Evolutionary conservation across 2,113 vertebrate genomes (phyloP).

Genomic region (Cephalopholis sonnerati): DNA sequence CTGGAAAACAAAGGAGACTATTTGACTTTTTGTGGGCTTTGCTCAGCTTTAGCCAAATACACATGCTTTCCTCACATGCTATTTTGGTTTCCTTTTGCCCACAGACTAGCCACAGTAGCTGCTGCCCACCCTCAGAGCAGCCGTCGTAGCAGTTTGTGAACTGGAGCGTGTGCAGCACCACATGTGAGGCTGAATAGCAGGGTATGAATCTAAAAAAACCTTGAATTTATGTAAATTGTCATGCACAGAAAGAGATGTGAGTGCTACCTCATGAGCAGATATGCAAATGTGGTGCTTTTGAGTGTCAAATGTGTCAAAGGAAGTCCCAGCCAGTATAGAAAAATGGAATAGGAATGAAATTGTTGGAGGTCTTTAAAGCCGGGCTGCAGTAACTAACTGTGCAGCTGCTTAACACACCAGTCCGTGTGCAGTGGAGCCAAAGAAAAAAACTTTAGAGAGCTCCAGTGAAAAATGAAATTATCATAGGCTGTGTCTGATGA

Average conservation of each 20-base stretch:
- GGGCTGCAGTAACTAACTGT: slow-evolving; percentile 12
- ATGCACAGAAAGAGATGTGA: slow-evolving; percentile 22
- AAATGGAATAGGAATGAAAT: slow-evolving; percentile 29
- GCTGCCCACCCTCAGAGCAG: slow-evolving; percentile 54
- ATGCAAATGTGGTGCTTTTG: slow-evolving; percentile 57
- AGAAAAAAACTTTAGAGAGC: slow-evolving; percentile 13
- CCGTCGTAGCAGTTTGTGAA: slow-evolving; percentile 46
- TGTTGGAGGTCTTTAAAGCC: slow-evolving; percentile 40
- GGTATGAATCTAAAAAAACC: slow-evolving; percentile 40
- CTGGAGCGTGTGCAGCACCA: slow-evolving; percentile 51
- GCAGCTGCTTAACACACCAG: slow-evolving; percentile 15
- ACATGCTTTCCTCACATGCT: slow-evolving; percentile 19
- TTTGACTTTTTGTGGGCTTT: neutral
- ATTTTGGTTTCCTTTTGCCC: slow-evolving; percentile 45
- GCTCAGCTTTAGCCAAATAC: neutral
- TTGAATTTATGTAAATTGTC: slow-evolving; percentile 54
- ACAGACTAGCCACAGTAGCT: slow-evolving; percentile 32
- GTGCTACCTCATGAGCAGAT: slow-evolving; percentile 39
- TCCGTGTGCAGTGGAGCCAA: slow-evolving; percentile 9
- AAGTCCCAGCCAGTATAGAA: slow-evolving; percentile 25
- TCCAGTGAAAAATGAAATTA: slow-evolving; percentile 18
- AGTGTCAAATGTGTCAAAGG: slow-evolving; percentile 57
- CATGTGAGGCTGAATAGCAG: slow-evolving; percentile 50
- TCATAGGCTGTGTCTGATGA: slow-evolving; percentile 6
- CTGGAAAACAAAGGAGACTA: neutral